These are phyloP conservation scores for Semibalanus balanoides DNA, from an alignment of 1,140 invertebrate species.

Conservation along the genomic window DNA sequence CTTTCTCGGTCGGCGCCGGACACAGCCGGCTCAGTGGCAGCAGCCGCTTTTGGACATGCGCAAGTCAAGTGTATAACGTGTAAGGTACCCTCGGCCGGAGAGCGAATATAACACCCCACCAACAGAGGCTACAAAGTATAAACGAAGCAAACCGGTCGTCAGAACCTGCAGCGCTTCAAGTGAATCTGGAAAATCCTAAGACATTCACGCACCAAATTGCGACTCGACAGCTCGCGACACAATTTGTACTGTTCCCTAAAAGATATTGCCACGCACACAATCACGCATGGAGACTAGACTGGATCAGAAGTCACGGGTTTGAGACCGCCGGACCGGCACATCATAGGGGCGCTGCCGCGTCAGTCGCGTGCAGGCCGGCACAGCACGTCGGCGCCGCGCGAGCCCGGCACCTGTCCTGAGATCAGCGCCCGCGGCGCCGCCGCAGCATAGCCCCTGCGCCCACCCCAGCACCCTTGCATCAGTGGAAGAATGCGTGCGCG, in stretches of 20 bases:
- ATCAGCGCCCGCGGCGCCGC: background rate
- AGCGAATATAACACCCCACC: background rate
- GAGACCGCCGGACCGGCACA: background rate
- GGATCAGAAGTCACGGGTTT: background rate
- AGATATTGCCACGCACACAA: conserved; percentile 1
- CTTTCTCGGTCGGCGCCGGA: background rate
- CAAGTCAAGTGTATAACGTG: conserved; percentile 2
- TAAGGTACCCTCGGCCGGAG: background rate
- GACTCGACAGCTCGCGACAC: background rate
- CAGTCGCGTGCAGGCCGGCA: too few species aligned
- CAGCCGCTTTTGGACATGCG: background rate
- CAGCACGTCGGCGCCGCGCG: too few species aligned
- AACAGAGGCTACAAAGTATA: background rate
- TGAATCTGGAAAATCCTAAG: conserved; percentile 2
- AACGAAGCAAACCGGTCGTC: background rate
- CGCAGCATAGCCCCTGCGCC: too few species aligned
- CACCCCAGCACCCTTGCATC: background rate
- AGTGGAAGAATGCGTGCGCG: conserved; percentile 1
- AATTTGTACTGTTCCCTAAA: conserved; percentile 2
- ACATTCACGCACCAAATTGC: conserved; percentile 1
- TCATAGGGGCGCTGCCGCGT: too few species aligned
- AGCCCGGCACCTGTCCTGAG: background rate
- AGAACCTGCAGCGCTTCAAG: background rate
- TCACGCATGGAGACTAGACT: conserved; percentile 1
- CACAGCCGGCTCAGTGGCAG: background rate